phyloP scores from a whole-genome alignment of 2,888 invertebrate genomes.

The Lucinisca nassula region DNA sequence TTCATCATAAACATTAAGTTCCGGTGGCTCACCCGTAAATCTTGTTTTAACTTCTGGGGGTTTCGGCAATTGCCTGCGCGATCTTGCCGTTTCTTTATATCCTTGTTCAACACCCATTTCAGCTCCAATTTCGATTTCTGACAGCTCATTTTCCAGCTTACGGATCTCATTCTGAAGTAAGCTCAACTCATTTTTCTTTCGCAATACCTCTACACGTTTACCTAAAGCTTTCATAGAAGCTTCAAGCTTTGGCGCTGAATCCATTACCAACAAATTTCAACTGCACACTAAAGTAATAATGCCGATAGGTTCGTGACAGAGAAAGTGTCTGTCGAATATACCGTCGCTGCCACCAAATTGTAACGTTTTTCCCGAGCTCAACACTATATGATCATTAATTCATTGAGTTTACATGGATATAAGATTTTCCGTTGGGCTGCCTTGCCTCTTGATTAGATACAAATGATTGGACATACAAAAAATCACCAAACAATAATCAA shows the following conservation, averaged over 20 bases:
- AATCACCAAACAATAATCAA: too few species aligned
- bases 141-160: not conserved
- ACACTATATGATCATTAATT: too few species aligned
- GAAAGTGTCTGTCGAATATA: not conserved
- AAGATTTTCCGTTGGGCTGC: too few species aligned
- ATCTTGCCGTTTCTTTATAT: not conserved
- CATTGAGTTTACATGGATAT: too few species aligned
- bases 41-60: not conserved
- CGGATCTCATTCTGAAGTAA: not conserved
- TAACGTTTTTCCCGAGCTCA: too few species aligned
- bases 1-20: not conserved
- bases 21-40: not conserved
- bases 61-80: not conserved
- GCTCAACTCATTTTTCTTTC: not conserved
- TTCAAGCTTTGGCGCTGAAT: not conserved
- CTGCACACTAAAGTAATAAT: not conserved
- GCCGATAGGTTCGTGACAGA: not conserved
- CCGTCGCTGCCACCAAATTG: not conserved
- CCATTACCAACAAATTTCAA: not conserved
- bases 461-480: too few species aligned
- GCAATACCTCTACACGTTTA: not conserved
- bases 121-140: not conserved
- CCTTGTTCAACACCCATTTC: not conserved
- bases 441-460: too few species aligned
- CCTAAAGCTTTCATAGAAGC: not conserved